phyloP scores from a whole-genome alignment of 2,113 vertebrate genomes.

The Aptenodytes forsteri region DNA sequence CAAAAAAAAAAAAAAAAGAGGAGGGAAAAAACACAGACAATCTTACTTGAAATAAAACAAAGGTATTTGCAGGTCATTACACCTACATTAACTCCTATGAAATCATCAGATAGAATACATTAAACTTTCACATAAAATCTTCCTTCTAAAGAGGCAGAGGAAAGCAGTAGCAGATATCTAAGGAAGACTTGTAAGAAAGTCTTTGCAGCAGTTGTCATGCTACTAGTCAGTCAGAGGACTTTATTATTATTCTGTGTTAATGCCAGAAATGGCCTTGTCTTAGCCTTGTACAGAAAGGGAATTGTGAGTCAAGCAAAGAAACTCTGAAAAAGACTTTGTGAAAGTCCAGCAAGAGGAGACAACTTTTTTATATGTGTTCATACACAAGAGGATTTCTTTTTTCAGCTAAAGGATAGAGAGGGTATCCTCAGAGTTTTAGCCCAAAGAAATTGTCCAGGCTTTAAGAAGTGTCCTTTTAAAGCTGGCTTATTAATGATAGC shows the following conservation, averaged over 20 bases:
- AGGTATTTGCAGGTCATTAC: not conserved
- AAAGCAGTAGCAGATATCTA: not conserved
- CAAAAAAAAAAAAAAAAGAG: not conserved
- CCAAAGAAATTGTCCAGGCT: constrained; percentile 35
- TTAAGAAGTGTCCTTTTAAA: constrained; percentile 64
- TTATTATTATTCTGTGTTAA: constrained; percentile 9
- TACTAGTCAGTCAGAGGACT: not conserved
- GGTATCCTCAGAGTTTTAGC: constrained; percentile 8
- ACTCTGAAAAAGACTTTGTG: not conserved
- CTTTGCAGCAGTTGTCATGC: not conserved
- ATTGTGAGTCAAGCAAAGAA: not conserved
- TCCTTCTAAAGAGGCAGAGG: not conserved
- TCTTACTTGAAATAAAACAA: not conserved
- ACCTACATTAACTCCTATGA: not conserved
- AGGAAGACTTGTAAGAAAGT: not conserved
- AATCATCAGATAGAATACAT: not conserved
- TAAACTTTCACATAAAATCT: constrained; percentile 1
- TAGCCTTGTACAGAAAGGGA: not conserved
- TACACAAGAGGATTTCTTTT: not conserved
- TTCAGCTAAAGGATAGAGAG: not conserved
- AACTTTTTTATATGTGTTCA: not conserved
- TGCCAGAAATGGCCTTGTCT: not conserved
- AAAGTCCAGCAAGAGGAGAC: not conserved
- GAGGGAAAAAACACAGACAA: not conserved
- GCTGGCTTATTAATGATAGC: constrained; percentile 49